Evolutionary conservation across 2,888 invertebrate genomes (phyloP), one percentile per base, ranked within the genome.

Genomic region (Spisula subtruncata): DNA sequence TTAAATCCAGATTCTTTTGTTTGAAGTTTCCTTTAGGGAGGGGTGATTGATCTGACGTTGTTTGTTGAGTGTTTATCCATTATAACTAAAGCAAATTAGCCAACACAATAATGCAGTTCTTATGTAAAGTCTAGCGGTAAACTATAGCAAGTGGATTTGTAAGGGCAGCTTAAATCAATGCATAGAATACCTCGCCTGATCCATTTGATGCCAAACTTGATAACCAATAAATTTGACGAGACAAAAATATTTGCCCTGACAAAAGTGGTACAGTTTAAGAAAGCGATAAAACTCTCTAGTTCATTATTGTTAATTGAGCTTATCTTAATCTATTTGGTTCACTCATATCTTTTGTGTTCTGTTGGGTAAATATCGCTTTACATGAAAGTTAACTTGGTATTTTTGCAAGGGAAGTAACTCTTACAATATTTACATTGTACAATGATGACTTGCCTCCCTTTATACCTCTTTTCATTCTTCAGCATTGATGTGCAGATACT

Each of bases 131-230:
- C 60, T 81, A 66, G 60, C 56, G 75, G 20, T 86, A 54, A 20
- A 51, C 56, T 32, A 48, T 60, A 41, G 60, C n/a, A 54, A 81
- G 41, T 81, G 46, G 41, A 5, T 81, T 86, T 86, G 71, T 56
- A 29, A 25, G 66, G 41, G 66, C 66, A 66, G 18, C 81, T 32
- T n/a, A 86, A 86, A 46, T 71, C 86, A 86, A 81, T 86, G 81
- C 8, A 81, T 14, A 41, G 56, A 86, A 86, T 60, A 71, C 46
- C 60, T 80, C n/a, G 35, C 81, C 20, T 86, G 51, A 86, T 86
- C 86, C 32, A 16, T 35, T n/a, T 86, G 81, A 86, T 86, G 86
- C 86, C 81, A 66, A 41, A 29, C 48, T 86, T 86, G 86, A 86
- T 86, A 86, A 86, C 86, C n/a, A 20, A 71, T 66, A 46, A 46